phyloP scores from a whole-genome alignment of 2,113 vertebrate species.

The Chaetodon trifascialis region DNA sequence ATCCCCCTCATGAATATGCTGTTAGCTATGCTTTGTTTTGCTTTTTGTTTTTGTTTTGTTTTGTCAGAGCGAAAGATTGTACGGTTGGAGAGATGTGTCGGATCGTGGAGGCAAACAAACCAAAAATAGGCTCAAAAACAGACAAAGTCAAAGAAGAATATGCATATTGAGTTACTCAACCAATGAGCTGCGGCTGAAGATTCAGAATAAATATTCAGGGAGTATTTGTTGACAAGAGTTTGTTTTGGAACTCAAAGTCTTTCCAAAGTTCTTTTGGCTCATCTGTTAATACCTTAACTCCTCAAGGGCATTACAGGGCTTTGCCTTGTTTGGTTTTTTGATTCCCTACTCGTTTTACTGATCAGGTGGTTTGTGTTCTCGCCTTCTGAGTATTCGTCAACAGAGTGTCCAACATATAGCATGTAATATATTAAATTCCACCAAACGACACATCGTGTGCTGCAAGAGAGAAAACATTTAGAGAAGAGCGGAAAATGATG shows the following conservation, averaged over 20 bases:
- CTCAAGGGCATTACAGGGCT: slow-evolving; percentile 28
- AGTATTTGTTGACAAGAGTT: slow-evolving; percentile 12
- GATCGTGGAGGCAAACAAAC: slow-evolving; percentile 45
- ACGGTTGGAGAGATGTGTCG: slow-evolving; percentile 30
- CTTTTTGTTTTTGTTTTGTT: neutral
- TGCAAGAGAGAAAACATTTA: slow-evolving; percentile 1
- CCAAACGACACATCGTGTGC: slow-evolving; percentile 1
- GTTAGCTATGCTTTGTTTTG: slow-evolving; percentile 23
- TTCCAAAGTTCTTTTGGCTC: slow-evolving; percentile 30
- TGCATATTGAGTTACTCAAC: slow-evolving; percentile 37
- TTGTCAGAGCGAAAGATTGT: slow-evolving; percentile 10
- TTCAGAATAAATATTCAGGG: slow-evolving; percentile 40
- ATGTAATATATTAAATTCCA: slow-evolving; percentile 7
- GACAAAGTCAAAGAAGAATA: slow-evolving; percentile 35
- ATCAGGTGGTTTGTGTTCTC: slow-evolving; percentile 45
- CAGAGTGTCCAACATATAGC: neutral
- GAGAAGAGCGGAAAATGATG: neutral
- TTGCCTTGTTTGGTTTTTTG: slow-evolving; percentile 31
- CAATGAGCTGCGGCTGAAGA: slow-evolving; percentile 39
- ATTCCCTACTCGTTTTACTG: slow-evolving; percentile 11
- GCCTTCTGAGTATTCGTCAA: slow-evolving; percentile 34
- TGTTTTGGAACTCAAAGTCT: slow-evolving; percentile 19
- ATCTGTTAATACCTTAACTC: slow-evolving; percentile 15
- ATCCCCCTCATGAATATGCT: slow-evolving; percentile 6
- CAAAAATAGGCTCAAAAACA: slow-evolving; percentile 30